Base-by-base conservation (phyloP, 2,888 invertebrate genomes). In the Synanthedon tipuliformis region DNA sequence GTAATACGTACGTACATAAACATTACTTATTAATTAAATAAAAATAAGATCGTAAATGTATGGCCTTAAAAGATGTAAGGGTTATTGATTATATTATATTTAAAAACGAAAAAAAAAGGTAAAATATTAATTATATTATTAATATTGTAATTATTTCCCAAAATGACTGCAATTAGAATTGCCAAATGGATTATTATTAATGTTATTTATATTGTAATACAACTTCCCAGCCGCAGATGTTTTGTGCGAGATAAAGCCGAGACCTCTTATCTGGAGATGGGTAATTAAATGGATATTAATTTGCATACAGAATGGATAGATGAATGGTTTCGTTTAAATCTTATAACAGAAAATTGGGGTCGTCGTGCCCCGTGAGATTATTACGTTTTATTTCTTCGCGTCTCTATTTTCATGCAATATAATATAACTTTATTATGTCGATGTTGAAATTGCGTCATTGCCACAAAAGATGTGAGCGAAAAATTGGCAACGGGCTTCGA, bases 221-320 rank as follows among this genome's bases (percentile, higher is more conserved):
- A 54, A 62, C 66, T 69, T 67, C 58, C 18, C 62, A 69, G 52
- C 54, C 51, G 52, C 52, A 53, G 59, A 60, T 58, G 55, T 52
- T 72, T 69, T 65, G 63, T 62, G 59, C 59, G 63, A 66, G 64
- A 72, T 66, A 64, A 65, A 51, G 59, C 66, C 63, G 23, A 66
- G 66, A 70, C 66, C 23, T 65, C 59, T 70, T 72, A 72, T 75
- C 66, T 63, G 62, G 57, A 59, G 58, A 58, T 59, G 59, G 61
- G 70, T 75, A 81, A 81, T 81, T 76, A 80, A 70, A 72, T 61
- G 64, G 58, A 69, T 69, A 73, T 75, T 71, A 73, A 78, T 84
- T 80, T 79, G 71, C 71, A 79, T 81, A 71, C 60, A 63, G 66
- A 73, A 59, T 61, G 69, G 69, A 66, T 61, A 65, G 64, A 72